Percentiles rank a stretch among this genome's conserved stretches.
Conservation (phyloP, 2,888 invertebrate genomes). For the Caenorhabditis wallacei region DNA sequence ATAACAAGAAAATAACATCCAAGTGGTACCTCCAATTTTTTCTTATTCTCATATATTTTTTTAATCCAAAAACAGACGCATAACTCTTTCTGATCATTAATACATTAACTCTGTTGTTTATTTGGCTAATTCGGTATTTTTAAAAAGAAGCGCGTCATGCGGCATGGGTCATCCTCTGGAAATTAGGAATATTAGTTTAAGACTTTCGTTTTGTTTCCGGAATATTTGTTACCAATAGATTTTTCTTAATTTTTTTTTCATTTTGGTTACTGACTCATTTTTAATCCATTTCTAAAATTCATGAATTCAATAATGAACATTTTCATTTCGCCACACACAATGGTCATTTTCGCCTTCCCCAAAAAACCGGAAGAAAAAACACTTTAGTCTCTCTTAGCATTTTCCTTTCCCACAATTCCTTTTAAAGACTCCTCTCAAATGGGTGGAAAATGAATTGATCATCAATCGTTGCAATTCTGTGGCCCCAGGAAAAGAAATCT, state of each 20-base stretch:
- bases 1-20: conserved; percentile 5
- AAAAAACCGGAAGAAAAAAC: not conserved
- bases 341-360: not conserved
- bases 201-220: too few species aligned
- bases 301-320: too few species aligned
- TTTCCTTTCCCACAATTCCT: conserved; percentile 27
- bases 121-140: conserved; percentile 8
- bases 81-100: not conserved
- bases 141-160: not conserved
- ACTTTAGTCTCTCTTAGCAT: not conserved
- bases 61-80: conserved; percentile 5
- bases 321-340: too few species aligned
- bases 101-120: conserved; percentile 12
- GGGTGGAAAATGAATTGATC: conserved; percentile 37
- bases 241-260: too few species aligned
- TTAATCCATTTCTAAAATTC: too few species aligned
- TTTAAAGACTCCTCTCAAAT: conserved; percentile 4
- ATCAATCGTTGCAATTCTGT: conserved; percentile 42
- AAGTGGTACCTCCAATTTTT: not conserved
- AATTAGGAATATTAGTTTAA: too few species aligned
- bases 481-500: conserved; percentile 6
- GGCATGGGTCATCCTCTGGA: not conserved
- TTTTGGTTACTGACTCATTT: too few species aligned
- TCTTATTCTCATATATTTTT: not conserved
- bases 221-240: too few species aligned